A percentile compares a stretch with the other conserved stretches of the same genome.
phyloP scores from a whole-genome alignment of 2,888 invertebrate species.

The Himalopsyche tibetana region DNA sequence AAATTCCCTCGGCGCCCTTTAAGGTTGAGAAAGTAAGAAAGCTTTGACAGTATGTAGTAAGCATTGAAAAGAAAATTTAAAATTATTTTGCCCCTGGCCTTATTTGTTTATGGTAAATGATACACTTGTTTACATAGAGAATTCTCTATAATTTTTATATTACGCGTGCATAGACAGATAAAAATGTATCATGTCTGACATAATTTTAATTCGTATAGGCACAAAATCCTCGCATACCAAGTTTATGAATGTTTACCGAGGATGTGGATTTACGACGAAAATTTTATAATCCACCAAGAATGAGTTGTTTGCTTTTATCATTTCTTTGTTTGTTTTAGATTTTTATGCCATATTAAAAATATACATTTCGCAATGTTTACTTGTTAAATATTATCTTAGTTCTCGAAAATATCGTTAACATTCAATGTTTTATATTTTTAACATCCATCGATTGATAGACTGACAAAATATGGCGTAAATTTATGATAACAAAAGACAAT shows the following conservation, averaged over 20 bases:
- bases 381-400: too few relatives aligned
- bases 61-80: too few relatives aligned
- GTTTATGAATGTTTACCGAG: slow-evolving; percentile 37
- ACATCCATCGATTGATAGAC: too few relatives aligned
- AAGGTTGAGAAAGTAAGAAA: too few relatives aligned
- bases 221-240: neutral
- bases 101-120: neutral
- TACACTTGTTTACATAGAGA: neutral
- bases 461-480: too few relatives aligned
- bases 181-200: slow-evolving; percentile 2
- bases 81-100: too few relatives aligned
- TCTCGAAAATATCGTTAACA: neutral
- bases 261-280: neutral
- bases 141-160: slow-evolving; percentile 13
- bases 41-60: too few relatives aligned
- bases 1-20: too few relatives aligned
- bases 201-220: slow-evolving; percentile 32
- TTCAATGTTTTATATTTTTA: neutral
- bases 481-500: too few relatives aligned
- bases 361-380: too few relatives aligned
- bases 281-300: neutral
- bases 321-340: neutral
- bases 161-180: neutral
- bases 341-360: too few relatives aligned
- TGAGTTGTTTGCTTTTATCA: neutral